A percentile compares a stretch with the other conserved stretches of the same genome.
phyloP scores from a whole-genome alignment of 2,888 invertebrate species.

The Homarus gammarus region DNA sequence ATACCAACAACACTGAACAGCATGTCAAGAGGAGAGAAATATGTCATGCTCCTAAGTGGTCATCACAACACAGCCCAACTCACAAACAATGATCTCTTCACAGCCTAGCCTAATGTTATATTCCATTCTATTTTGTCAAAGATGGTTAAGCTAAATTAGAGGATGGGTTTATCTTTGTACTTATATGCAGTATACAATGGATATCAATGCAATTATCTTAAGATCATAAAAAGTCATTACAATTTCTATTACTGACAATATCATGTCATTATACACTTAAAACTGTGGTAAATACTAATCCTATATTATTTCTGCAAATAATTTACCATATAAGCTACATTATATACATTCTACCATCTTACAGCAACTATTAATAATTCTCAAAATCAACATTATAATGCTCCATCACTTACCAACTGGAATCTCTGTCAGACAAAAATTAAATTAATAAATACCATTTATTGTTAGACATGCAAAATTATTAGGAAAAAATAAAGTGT shows the following conservation, averaged over 20 bases:
- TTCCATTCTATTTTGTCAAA: background rate
- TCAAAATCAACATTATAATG: background rate
- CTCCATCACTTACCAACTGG: slow-evolving; percentile 60
- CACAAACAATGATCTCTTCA: background rate
- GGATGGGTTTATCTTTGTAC: background rate
- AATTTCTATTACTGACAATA: no score
- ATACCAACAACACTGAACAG: no score
- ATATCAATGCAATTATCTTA: background rate
- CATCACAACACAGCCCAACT: background rate
- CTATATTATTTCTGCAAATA: background rate
- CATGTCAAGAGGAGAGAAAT: no score
- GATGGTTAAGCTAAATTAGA: background rate
- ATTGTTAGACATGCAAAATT: slow-evolving; percentile 22
- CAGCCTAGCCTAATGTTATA: background rate
- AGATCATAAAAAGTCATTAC: no score
- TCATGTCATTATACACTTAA: no score
- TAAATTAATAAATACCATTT: slow-evolving; percentile 2
- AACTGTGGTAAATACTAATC: no score
- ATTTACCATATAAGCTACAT: background rate
- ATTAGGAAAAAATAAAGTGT: background rate
- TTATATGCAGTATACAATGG: background rate
- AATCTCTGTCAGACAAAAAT: slow-evolving; percentile 50
- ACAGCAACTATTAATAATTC: background rate
- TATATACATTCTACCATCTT: background rate
- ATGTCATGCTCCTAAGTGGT: no score